Conservation (phyloP, 2,888 invertebrate genomes). For the Xestobium rufovillosum region DNA sequence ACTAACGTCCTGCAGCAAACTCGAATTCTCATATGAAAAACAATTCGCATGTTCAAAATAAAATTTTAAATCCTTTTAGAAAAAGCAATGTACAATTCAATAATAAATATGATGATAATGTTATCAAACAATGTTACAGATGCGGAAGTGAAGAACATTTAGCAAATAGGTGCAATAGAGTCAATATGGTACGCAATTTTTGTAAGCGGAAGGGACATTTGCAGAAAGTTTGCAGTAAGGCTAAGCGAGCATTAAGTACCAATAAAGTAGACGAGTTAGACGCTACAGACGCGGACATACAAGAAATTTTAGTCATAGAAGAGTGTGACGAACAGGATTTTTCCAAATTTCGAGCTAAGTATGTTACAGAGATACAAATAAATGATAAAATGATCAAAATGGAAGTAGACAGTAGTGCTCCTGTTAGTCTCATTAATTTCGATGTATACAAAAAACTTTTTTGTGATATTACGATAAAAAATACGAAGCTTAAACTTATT, state of each 20-base stretch:
- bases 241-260: no score
- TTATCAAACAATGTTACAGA: constrained; percentile 5
- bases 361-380: constrained; percentile 1
- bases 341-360: constrained; percentile 6
- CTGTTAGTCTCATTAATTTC: constrained; percentile 3
- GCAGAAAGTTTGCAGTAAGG: constrained; percentile 10
- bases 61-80: no score
- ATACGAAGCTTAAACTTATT: not conserved
- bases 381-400: not conserved
- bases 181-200: constrained; percentile 4
- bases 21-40: no score
- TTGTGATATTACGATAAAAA: not conserved
- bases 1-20: no score
- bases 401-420: constrained; percentile 4
- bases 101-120: no score
- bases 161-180: constrained; percentile 8
- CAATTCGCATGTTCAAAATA: no score
- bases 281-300: no score
- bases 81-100: no score
- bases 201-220: constrained; percentile 10
- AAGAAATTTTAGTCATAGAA: not conserved
- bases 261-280: no score
- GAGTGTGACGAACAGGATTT: not conserved
- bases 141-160: constrained; percentile 7
- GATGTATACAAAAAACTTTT: not conserved